Percentiles rank a stretch among this genome's conserved stretches.
Conservation (phyloP, 2,888 invertebrate genomes). For the Callyntrura guangdongensis region DNA sequence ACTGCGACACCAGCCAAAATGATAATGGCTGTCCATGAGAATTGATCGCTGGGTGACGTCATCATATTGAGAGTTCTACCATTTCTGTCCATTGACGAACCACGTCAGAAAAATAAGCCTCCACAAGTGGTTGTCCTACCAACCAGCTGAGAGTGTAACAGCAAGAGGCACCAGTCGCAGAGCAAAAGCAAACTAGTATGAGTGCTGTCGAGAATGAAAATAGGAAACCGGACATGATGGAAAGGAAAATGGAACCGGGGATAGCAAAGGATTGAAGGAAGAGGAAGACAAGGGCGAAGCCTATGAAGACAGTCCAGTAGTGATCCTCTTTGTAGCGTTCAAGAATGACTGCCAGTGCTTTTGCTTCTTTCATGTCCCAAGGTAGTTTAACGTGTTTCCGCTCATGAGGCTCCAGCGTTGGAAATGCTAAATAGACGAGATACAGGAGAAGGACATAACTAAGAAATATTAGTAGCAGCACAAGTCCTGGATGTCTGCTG, state of each 20-base stretch:
- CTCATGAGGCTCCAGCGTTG: not conserved
- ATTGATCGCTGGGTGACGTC: constrained; percentile 94
- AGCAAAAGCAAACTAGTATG: constrained; percentile 95
- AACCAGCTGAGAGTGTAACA: constrained; percentile 96
- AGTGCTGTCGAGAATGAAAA: constrained; percentile 97
- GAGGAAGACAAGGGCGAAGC: constrained; percentile 96
- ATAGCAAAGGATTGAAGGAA: constrained; percentile 99
- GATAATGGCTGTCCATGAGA: constrained; percentile 94
- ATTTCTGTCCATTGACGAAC: constrained; percentile 94
- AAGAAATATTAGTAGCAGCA: constrained; percentile 48
- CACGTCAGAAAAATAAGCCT: constrained; percentile 94
- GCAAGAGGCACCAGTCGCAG: constrained; percentile 97
- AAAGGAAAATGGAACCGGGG: constrained; percentile 99
- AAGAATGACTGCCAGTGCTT: constrained; percentile 95
- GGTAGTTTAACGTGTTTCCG: constrained; percentile 59
- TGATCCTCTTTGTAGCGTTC: constrained; percentile 97
- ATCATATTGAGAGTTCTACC: constrained; percentile 96
- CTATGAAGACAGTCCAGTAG: constrained; percentile 88
- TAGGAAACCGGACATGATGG: constrained; percentile 98
- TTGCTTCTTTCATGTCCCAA: constrained; percentile 90
- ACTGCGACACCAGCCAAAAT: constrained; percentile 93
- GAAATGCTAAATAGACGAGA: constrained; percentile 28
- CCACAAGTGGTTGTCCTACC: constrained; percentile 94
- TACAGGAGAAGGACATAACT: constrained; percentile 32
- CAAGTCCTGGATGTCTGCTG: not conserved